phyloP scores from a whole-genome alignment of 2,113 vertebrate genomes.

The Motacilla alba region DNA sequence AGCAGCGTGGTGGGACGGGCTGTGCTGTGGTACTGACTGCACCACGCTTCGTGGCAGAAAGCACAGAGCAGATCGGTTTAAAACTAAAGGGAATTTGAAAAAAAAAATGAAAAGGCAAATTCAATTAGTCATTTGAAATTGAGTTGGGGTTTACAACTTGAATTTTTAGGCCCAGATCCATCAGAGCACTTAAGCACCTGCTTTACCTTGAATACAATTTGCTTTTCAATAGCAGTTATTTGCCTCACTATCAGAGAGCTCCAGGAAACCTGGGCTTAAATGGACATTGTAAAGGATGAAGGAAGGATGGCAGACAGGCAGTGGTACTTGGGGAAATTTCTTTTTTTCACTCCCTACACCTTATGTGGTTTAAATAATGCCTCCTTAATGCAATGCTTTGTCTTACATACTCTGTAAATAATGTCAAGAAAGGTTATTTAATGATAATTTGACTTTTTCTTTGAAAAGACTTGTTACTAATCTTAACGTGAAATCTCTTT shows the following conservation, averaged over 20 bases:
- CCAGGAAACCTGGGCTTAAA: constrained; percentile 9
- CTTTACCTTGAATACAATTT: constrained; percentile 33
- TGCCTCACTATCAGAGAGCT: background rate
- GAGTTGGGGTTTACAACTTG: constrained; percentile 24
- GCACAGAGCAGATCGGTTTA: background rate
- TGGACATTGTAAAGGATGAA: background rate
- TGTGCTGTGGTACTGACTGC: background rate
- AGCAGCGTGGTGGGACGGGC: background rate
- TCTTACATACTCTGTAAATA: constrained; percentile 27
- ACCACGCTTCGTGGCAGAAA: background rate
- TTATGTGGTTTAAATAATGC: background rate
- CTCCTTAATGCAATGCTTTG: background rate
- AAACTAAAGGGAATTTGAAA: background rate
- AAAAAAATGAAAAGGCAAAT: background rate
- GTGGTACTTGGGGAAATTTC: background rate
- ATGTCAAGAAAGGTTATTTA: background rate
- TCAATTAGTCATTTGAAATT: constrained; percentile 51
- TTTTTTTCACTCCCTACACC: background rate
- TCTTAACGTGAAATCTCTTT: constrained; percentile 30
- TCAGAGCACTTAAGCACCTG: constrained; percentile 50
- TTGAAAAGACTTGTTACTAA: constrained; percentile 29
- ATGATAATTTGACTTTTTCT: background rate
- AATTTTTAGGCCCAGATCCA: constrained; percentile 43
- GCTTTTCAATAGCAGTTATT: constrained; percentile 17
- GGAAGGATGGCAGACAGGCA: background rate